Conservation (phyloP, 2,113 vertebrate genomes). For the Rana temporaria region DNA sequence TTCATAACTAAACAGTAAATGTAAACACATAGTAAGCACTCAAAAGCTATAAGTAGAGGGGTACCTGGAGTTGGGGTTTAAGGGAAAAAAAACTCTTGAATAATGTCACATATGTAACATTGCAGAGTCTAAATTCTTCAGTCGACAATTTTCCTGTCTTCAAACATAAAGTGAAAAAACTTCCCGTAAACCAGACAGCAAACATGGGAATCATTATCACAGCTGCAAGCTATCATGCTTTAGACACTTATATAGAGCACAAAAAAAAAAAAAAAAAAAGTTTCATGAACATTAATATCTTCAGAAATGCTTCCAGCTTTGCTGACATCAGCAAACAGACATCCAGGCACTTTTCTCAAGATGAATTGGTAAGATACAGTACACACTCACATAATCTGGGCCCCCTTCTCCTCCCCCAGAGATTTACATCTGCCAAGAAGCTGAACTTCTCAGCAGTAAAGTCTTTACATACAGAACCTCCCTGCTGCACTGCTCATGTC, state of each 20-base stretch:
- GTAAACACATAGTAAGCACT: no score
- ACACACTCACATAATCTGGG: slow-evolving; percentile 52
- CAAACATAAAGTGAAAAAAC: no score
- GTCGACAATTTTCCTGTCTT: no score
- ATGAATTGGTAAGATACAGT: slow-evolving; percentile 58
- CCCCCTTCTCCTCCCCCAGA: slow-evolving; percentile 57
- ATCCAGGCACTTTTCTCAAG: neutral
- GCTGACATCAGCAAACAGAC: neutral
- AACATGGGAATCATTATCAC: neutral
- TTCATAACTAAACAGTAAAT: no score
- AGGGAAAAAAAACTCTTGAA: no score
- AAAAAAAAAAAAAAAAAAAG: neutral
- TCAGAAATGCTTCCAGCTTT: neutral
- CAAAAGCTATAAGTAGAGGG: no score
- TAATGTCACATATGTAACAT: no score
- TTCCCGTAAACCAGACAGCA: neutral
- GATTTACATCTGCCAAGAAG: slow-evolving; percentile 66
- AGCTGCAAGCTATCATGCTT: neutral
- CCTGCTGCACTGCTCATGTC: neutral
- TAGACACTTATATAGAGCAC: neutral
- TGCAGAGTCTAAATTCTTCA: no score
- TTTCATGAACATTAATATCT: neutral
- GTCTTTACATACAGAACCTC: neutral
- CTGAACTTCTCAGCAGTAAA: slow-evolving; percentile 57
- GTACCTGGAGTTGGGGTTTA: no score